Evolutionary conservation across 2,888 invertebrate species (phyloP).

Genomic region (Acrobasis suavella): DNA sequence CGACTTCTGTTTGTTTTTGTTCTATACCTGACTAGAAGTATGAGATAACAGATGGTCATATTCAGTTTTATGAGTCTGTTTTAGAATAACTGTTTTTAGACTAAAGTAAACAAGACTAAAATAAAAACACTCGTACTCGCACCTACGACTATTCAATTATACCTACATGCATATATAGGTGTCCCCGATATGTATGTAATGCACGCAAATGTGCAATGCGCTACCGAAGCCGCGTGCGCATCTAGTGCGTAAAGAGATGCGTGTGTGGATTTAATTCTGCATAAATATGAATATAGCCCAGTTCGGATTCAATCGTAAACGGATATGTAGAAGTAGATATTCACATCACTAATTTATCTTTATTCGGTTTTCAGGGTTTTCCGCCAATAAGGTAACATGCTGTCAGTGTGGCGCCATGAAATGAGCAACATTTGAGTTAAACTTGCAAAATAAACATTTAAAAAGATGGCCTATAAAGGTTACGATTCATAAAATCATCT

Average conservation of each 20-base stretch:
- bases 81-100: not conserved
- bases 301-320: not conserved
- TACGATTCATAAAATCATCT: no score
- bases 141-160: no score
- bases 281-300: conserved; percentile 13
- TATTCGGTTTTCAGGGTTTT: not conserved
- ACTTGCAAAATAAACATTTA: no score
- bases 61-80: conserved; percentile 16
- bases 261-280: conserved; percentile 4
- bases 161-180: no score
- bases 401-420: no score
- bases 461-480: no score
- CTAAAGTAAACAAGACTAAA: not conserved
- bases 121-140: not conserved
- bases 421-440: no score
- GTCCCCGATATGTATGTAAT: no score
- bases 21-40: conserved; percentile 10
- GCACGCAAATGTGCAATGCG: not conserved
- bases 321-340: conserved; percentile 24
- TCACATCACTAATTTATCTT: conserved; percentile 40
- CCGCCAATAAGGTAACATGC: conserved; percentile 30
- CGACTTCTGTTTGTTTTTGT: conserved; percentile 17
- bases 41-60: conserved; percentile 18
- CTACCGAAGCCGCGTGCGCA: not conserved
- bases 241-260: conserved; percentile 11